Evolutionary conservation across 2,888 invertebrate species (phyloP).

Genomic region (Folsomia candida): DNA sequence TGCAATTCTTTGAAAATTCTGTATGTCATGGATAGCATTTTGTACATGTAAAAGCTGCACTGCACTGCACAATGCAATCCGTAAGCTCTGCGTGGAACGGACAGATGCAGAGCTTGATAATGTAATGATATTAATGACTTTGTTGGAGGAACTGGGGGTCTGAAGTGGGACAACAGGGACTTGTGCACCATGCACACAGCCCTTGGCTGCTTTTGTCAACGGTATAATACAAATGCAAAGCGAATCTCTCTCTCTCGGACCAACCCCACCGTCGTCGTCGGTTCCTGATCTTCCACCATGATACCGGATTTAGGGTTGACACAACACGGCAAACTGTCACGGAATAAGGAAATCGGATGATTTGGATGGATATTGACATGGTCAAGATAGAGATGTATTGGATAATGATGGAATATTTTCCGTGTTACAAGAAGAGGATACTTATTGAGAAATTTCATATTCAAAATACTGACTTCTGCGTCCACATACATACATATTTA

Average conservation of each 20-base stretch:
- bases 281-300: neutral
- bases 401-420: neutral
- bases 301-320: neutral
- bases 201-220: neutral
- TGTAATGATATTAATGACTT: slow-evolving; percentile 4
- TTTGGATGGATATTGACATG: neutral
- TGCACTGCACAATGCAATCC: neutral
- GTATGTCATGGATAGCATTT: too few species aligned
- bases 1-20: too few species aligned
- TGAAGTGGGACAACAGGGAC: neutral
- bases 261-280: too few species aligned
- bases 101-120: slow-evolving; percentile 17
- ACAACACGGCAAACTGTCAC: neutral
- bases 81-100: neutral
- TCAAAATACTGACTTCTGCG: too few species aligned
- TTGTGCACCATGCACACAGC: neutral
- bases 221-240: neutral
- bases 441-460: too few species aligned
- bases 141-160: neutral
- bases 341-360: neutral
- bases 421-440: neutral
- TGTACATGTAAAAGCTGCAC: too few species aligned
- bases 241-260: neutral
- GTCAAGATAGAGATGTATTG: neutral
- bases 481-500: too few species aligned